Evolutionary conservation across 2,113 vertebrate species (phyloP), one percentile per base, ranked within the genome.

Genomic region (Sapayoa aenigma): DNA sequence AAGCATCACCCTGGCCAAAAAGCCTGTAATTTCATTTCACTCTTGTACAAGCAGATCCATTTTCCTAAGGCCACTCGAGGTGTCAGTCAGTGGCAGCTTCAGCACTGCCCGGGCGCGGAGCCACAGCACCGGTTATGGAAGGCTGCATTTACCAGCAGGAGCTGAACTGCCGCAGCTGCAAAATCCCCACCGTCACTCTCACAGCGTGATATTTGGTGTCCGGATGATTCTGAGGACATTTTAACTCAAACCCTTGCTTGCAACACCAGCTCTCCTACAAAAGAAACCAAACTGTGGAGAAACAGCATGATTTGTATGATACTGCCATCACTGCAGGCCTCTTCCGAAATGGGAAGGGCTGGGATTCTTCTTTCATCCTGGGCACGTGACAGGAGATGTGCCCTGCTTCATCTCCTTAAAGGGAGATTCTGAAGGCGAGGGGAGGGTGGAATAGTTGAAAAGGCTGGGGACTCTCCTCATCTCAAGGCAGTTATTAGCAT

Each of bases 401-500:
- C 60, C 33, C 49, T 66, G 58, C 41, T 94, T 87, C 59, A 46
- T 69, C 27, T 59, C 93, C 91, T 97, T 94, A 95, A 53, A 94
- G 82, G 82, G 73, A 27, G 87, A 83, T 94, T 91, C 13, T 53
- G 53, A 62, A 84, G 44, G 49, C 10, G 0, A 55, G 33, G 19
- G 9, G 12, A 67, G 27, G 17, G 39, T 80, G 69, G 35, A 75
- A 49, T 23, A 71, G 71, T 41, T 47, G n/a, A 53, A 78, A 63
- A 80, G 53, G 9, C 59, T 74, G 58, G 8, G 14, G 59, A 28
- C 46, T 83, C 33, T 42, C 53, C 72, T 75, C 44, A 12, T 53
- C 49, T 53, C 25, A 47, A 35, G 27, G 46, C 56, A 76, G n/a
- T 58, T 84, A n/a, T 56, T 67, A 27, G 8, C 41, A 24, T 18